Conservation (phyloP, 2,797 vertebrate species). For the Sardinella longiceps region DNA sequence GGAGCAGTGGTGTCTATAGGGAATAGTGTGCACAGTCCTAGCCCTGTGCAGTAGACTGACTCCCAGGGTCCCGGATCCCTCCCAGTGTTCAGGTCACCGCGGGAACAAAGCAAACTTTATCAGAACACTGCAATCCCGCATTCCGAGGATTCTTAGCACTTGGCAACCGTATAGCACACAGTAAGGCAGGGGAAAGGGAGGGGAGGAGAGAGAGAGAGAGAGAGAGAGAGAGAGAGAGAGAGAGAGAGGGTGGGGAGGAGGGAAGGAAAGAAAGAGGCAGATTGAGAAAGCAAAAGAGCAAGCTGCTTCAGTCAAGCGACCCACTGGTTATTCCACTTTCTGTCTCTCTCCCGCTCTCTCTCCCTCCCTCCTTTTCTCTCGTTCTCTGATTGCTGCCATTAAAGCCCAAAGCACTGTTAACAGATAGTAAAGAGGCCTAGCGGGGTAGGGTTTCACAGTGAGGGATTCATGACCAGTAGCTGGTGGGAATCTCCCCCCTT, state of each 20-base stretch:
- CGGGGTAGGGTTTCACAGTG: neutral
- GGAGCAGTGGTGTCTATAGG: neutral
- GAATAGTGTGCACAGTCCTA: constrained; percentile 7
- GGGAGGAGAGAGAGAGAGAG: constrained; percentile 42
- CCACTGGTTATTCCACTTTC: constrained; percentile 37
- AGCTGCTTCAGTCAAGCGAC: constrained; percentile 23
- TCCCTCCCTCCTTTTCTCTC: constrained; percentile 2
- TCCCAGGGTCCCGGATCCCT: constrained; percentile 78
- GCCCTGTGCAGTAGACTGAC: constrained; percentile 62
- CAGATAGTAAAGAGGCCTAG: constrained; percentile 2
- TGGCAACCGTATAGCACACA: constrained; percentile 83
- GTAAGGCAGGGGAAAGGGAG: constrained; percentile 55
- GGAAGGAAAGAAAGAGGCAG: constrained; percentile 53
- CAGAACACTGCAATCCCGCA: constrained; percentile 88
- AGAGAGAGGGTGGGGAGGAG: neutral
- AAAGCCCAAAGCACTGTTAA: constrained; percentile 32
- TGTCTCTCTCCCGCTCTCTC: neutral
- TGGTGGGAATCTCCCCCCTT: constrained; percentile 8
- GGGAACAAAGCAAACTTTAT: constrained; percentile 98
- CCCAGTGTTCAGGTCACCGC: constrained; percentile 85
- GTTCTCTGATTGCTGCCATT: constrained; percentile 27
- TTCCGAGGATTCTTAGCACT: constrained; percentile 93
- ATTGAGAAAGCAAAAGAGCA: constrained; percentile 18
- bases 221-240: constrained; percentile 26
- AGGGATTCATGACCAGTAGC: neutral